Evolutionary conservation across 1,140 invertebrate species (phyloP), one percentile per base, ranked within the genome.

Genomic region (Drosophila parvula): DNA sequence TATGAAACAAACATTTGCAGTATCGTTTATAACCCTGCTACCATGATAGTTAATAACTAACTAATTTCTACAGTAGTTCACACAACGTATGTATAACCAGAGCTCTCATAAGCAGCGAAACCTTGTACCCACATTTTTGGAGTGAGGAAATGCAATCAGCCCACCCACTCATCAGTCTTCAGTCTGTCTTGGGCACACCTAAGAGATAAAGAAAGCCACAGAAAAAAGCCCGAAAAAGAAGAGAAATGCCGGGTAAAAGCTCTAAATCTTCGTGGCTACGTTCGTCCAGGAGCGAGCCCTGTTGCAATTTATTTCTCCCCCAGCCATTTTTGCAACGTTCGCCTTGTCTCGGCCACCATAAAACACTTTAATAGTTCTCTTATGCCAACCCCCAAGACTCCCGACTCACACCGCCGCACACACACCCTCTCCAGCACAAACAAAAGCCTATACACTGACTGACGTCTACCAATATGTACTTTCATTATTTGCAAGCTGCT

Each of bases 331-430:
- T 48, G 67, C 68, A 71, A 45, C 67, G 69, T 59, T 70, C 67
- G 78, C 55, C 82, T 88, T 86, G 82, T 86, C 82, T 88, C 59
- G 79, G 81, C 71, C 70, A 78, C 83, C 75, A 86, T 86, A 86
- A 86, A 86, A 86, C 82, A 86, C 82, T 88, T 86, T 86, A 88
- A 86, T 86, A 86, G 82, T 86, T 88, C 81, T 57, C 69, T 71
- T 73, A 73, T 59, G 69, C 69, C 67, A 73, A 59, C 36, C 62
- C 47, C 68, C 34, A 45, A 62, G 53, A 61, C 53, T n/a, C n/a
- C n/a, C 38, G 30, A 22, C 38, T 5, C 45, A 44, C 34, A 62
- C 58, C 45, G 62, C 56, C 65, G 22, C 50, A 65, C 56, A 53
- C 34, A 36, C 34, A 38, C 45, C 10, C 36, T 10, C 32, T 11